Conservation (phyloP, 2,888 invertebrate genomes). For the Aromia moschata region DNA sequence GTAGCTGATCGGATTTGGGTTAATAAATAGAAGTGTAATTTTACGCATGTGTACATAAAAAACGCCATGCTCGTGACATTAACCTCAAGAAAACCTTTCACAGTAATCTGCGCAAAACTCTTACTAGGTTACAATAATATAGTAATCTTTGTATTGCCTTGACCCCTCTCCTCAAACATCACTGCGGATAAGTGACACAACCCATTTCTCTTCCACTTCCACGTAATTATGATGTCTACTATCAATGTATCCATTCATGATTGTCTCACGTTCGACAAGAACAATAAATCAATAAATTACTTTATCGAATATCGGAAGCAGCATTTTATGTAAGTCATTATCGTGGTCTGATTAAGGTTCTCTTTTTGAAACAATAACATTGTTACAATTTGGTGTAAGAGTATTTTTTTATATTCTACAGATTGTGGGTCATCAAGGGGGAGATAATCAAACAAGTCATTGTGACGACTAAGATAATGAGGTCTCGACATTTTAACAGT, state of each 20-base stretch:
- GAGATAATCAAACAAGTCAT: slow-evolving; percentile 16
- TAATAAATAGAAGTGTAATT: not conserved
- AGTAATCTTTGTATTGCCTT: slow-evolving; percentile 24
- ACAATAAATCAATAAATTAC: slow-evolving; percentile 30
- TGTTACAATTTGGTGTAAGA: slow-evolving; percentile 17
- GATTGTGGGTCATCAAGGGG: slow-evolving; percentile 18
- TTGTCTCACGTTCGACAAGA: slow-evolving; percentile 16
- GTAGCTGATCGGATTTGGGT: not conserved
- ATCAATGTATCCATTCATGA: slow-evolving; percentile 27
- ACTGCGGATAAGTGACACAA: slow-evolving; percentile 24
- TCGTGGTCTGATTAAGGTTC: slow-evolving; percentile 13
- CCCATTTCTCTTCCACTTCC: slow-evolving; percentile 25
- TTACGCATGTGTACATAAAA: not conserved
- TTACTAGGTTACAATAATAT: slow-evolving; percentile 8
- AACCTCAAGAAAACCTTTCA: slow-evolving; percentile 9
- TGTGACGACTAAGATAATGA: not conserved
- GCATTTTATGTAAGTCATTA: slow-evolving; percentile 27
- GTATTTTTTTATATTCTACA: slow-evolving; percentile 13
- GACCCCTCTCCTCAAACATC: slow-evolving; percentile 19
- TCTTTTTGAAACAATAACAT: slow-evolving; percentile 19
- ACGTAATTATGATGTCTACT: slow-evolving; percentile 1
- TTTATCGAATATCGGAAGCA: slow-evolving; percentile 25
- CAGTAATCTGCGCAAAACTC: slow-evolving; percentile 8
- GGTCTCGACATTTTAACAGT: not conserved
- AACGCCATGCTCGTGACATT: slow-evolving; percentile 11